These are phyloP conservation scores for Ochlodes sylvanus DNA, from an alignment of 2,888 invertebrate genomes.

Conservation along the genomic window DNA sequence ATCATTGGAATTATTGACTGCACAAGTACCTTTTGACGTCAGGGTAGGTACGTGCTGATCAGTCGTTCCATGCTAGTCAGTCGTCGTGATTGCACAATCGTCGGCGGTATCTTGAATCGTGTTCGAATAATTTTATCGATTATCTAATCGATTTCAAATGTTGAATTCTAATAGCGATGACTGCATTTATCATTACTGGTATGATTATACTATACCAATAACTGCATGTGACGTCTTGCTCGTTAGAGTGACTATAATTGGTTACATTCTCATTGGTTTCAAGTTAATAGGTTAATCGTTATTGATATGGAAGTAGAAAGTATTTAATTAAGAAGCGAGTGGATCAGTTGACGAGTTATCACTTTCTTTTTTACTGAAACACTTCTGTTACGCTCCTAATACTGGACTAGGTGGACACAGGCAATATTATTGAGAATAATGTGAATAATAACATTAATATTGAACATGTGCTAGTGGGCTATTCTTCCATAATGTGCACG, in stretches of 20 bases:
- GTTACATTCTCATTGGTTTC: background rate
- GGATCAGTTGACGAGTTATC: too few species aligned
- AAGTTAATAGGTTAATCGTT: background rate
- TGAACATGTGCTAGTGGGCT: too few species aligned
- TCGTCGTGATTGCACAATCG: constrained; percentile 8
- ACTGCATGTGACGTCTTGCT: background rate
- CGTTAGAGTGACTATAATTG: background rate
- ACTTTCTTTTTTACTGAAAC: too few species aligned
- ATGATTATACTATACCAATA: background rate
- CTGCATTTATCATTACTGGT: background rate
- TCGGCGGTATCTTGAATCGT: background rate
- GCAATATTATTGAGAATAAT: too few species aligned
- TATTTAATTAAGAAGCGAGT: too few species aligned
- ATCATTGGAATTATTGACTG: background rate
- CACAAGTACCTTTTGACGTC: background rate
- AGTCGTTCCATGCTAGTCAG: background rate
- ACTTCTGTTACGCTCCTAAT: too few species aligned
- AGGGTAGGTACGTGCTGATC: background rate
- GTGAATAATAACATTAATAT: too few species aligned
- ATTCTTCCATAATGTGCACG: too few species aligned
- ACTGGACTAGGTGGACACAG: too few species aligned
- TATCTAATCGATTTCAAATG: constrained; percentile 15
- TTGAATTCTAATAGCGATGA: constrained; percentile 14
- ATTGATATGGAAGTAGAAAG: background rate
- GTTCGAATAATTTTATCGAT: constrained; percentile 15